Conservation (phyloP, 2,888 invertebrate species). For the Lasioglossum oenotherae region DNA sequence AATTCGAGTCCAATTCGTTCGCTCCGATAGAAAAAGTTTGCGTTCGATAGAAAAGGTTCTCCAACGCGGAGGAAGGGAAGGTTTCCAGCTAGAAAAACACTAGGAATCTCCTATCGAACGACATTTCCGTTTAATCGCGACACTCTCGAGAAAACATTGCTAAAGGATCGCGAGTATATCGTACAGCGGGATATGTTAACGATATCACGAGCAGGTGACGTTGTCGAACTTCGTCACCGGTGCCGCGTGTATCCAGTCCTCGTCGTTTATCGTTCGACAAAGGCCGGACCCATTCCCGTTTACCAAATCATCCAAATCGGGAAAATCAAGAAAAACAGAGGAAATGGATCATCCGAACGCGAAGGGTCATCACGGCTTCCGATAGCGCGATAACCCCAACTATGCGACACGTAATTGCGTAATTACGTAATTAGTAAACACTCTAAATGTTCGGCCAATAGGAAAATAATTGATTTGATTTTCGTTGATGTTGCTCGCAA, state of each 20-base stretch:
- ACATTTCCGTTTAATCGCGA: conserved; percentile 11
- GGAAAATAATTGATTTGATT: not conserved
- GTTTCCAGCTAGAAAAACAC: conserved; percentile 15
- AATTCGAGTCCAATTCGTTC: not conserved
- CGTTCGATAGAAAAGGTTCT: conserved; percentile 16
- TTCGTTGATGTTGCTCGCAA: not conserved
- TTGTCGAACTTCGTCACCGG: not conserved
- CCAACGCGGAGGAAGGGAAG: not conserved
- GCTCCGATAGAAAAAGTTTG: not conserved
- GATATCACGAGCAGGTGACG: not conserved
- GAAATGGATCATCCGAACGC: not conserved
- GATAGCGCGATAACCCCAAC: not conserved
- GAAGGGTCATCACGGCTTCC: not conserved
- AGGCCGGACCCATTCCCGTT: not conserved
- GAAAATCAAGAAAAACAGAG: not conserved
- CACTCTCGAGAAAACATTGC: not conserved
- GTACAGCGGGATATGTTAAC: not conserved
- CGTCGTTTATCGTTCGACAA: not conserved
- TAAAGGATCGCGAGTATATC: not conserved
- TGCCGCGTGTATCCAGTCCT: not conserved
- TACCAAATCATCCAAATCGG: not conserved
- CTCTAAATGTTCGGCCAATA: not conserved
- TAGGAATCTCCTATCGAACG: conserved; percentile 18
- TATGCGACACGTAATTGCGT: not conserved
- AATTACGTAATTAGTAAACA: not conserved